Evolutionary conservation across 2,888 invertebrate genomes (phyloP).

Genomic region (Agonum fuliginosum): DNA sequence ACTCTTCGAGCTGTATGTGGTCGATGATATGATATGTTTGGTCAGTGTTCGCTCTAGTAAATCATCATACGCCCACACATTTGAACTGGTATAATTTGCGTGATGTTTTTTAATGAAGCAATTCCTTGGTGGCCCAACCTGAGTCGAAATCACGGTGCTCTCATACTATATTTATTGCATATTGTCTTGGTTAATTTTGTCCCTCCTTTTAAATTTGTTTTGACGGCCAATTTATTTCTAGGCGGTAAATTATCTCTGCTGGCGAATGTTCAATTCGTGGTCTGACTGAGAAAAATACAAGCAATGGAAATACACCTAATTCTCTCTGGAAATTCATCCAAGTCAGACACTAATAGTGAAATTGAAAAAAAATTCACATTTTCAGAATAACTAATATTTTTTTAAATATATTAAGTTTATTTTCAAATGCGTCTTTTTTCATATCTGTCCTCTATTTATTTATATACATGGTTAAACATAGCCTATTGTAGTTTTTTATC

Average conservation of each 20-base stretch:
- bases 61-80: too few relatives aligned
- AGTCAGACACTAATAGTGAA: too few relatives aligned
- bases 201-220: slow-evolving; percentile 61
- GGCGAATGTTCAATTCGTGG: slow-evolving; percentile 44
- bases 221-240: slow-evolving; percentile 61
- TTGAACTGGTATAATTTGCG: background rate
- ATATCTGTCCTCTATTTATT: too few relatives aligned
- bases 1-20: too few relatives aligned
- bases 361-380: background rate
- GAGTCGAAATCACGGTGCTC: too few relatives aligned
- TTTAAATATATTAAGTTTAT: too few relatives aligned
- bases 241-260: slow-evolving; percentile 46
- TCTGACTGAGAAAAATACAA: slow-evolving; percentile 29
- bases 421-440: too few relatives aligned
- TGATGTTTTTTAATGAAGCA: background rate
- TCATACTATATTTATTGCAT: slow-evolving; percentile 62
- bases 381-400: too few relatives aligned
- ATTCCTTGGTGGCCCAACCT: background rate
- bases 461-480: too few relatives aligned
- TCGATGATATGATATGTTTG: too few relatives aligned
- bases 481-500: too few relatives aligned
- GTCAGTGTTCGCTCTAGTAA: too few relatives aligned
- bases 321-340: slow-evolving; percentile 23
- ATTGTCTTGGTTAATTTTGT: slow-evolving; percentile 63
- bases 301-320: slow-evolving; percentile 16